These are phyloP conservation scores for Strix aluco DNA, from an alignment of 2,113 vertebrate genomes.

Conservation along the genomic window DNA sequence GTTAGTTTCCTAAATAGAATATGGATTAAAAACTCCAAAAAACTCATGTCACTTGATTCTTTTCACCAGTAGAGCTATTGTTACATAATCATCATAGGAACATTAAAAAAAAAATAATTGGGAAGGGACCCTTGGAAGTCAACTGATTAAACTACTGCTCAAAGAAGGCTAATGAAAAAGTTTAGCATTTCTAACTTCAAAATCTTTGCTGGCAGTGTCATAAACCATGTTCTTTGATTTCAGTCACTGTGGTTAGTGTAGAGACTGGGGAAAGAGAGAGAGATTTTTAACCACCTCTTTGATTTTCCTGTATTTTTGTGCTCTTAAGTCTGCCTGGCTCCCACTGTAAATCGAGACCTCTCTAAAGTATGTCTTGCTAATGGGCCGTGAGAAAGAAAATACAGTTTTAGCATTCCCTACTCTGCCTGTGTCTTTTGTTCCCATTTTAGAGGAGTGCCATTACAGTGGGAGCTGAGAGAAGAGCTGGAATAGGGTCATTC, in stretches of 20 bases:
- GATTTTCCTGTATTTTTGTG: not conserved
- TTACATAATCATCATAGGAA: not conserved
- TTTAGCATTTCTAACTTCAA: not conserved
- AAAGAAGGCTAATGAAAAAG: not conserved
- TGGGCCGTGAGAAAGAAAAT: slow-evolving; percentile 16
- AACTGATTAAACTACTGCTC: not conserved
- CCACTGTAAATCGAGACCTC: slow-evolving; percentile 8
- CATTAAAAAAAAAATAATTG: not conserved
- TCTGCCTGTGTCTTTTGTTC: not conserved
- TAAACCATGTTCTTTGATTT: not conserved
- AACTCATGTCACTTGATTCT: not conserved
- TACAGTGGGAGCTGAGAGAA: not conserved
- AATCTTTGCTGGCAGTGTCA: not conserved
- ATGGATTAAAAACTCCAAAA: not conserved
- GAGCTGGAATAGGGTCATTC: not conserved
- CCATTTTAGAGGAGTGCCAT: not conserved
- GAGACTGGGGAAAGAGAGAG: not conserved
- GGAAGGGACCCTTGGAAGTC: not conserved
- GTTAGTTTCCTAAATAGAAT: not conserved
- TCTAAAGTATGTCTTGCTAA: slow-evolving; percentile 35
- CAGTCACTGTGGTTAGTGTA: not conserved
- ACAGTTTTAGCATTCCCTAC: slow-evolving; percentile 19
- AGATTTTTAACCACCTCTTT: not conserved
- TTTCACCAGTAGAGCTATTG: not conserved
- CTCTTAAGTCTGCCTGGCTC: not conserved